These are phyloP conservation scores for Aleiodes alternator DNA, from an alignment of 2,888 invertebrate genomes.

Conservation along the genomic window DNA sequence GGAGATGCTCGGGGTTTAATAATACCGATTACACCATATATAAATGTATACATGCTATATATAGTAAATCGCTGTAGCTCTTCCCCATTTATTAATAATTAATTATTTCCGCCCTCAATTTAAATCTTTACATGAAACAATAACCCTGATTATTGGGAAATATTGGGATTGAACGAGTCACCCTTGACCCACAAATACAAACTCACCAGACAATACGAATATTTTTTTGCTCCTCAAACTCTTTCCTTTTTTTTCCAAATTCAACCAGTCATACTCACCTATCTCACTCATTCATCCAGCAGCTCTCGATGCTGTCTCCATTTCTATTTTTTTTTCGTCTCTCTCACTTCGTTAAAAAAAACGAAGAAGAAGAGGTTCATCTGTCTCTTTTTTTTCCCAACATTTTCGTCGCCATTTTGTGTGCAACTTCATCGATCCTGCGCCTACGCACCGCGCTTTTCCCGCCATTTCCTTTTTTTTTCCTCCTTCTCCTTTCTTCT, in stretches of 20 bases:
- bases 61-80: too few species aligned
- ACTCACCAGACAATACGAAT: slow-evolving; percentile 61
- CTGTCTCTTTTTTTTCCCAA: slow-evolving; percentile 43
- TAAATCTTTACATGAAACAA: too few species aligned
- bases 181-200: slow-evolving; percentile 68
- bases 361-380: background rate
- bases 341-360: too few species aligned
- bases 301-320: slow-evolving; percentile 47
- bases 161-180: slow-evolving; percentile 52
- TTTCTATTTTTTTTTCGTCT: slow-evolving; percentile 18
- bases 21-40: too few species aligned
- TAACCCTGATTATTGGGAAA: too few species aligned
- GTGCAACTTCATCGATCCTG: slow-evolving; percentile 70
- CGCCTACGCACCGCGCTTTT: slow-evolving; percentile 68
- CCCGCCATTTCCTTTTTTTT: slow-evolving; percentile 66
- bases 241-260: slow-evolving; percentile 38
- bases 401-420: slow-evolving; percentile 69
- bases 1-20: too few species aligned
- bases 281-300: slow-evolving; percentile 47
- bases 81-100: too few species aligned
- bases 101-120: too few species aligned
- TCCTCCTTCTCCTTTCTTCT: slow-evolving; percentile 40
- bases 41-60: too few species aligned
- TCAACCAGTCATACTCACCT: slow-evolving; percentile 59
- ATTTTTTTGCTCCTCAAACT: slow-evolving; percentile 58